Base-by-base conservation (phyloP, 2,888 invertebrate genomes). In the Yponomeuta cagnagella region DNA sequence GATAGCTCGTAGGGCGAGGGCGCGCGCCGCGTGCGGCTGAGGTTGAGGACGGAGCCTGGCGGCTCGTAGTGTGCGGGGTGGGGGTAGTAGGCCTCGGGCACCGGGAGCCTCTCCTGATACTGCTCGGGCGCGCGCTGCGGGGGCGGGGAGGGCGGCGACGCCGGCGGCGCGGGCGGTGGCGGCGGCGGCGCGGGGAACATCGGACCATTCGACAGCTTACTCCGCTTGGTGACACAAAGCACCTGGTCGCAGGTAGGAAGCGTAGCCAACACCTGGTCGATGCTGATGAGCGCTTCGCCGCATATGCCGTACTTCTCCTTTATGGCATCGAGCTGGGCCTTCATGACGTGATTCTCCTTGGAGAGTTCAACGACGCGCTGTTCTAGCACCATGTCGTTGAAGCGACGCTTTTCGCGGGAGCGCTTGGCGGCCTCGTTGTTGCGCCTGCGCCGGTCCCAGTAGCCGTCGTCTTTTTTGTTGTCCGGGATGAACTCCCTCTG, bases 391-490 rank as follows among this genome's bases (percentile, higher is more conserved):
- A 98, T 97, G 88, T 99, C 98, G 84, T 99, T 98, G 91, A 97
- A 96, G 68, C 98, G 95, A 65, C 98, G 94, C 87, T 99, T 99
- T 86, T 99, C 98, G n/a, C 98, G 94, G 8, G 98, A 98, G 67
- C 98, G 93, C 84, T 99, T 98, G 72, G 99, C 99, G 0, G 99
- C 99, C 87, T 98, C 98, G 88, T 99, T 99, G 90, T 99, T 99
- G 73, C 98, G 94, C 74, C 98, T 94, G 72, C 99, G 94, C 72
- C 98, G 95, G 87, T 98, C 98, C 99, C 99, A 99, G 88, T 99
- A 99, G 81, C 97, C 97, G 79, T 98, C 98, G 82, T 99, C 98
- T 85, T 99, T 99, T 86, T 98, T 98, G 88, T 95, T 97, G 84
- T 98, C 98, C 0, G 98, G 98, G 74, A 98, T 98, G 88, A 99